phyloP scores from a whole-genome alignment of 2,113 vertebrate species.

The Lepus timidus region DNA sequence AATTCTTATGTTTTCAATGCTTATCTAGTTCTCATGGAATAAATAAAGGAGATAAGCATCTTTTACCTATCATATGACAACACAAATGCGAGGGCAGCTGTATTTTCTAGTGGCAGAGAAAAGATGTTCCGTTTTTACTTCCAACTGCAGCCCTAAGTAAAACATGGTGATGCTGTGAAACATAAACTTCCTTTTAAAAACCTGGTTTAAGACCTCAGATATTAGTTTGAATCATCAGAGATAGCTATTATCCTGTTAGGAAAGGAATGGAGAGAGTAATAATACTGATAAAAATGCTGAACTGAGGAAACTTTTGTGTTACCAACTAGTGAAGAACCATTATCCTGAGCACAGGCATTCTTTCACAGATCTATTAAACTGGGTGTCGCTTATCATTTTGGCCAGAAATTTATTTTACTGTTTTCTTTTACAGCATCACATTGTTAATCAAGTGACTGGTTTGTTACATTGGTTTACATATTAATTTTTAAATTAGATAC shows the following conservation, averaged over 20 bases:
- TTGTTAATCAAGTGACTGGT: background rate
- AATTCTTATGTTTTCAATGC: constrained; percentile 27
- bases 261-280: background rate
- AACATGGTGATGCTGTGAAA: constrained; percentile 47
- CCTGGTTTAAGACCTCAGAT: background rate
- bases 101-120: background rate
- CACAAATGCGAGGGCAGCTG: background rate
- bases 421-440: background rate
- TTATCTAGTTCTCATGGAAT: background rate
- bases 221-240: constrained; percentile 34
- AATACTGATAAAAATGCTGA: background rate
- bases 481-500: constrained; percentile 38
- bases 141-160: constrained; percentile 4
- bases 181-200: constrained; percentile 51
- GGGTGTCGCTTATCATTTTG: background rate
- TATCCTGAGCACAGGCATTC: background rate
- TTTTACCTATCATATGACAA: constrained; percentile 27
- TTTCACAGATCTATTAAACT: background rate
- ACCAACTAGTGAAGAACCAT: background rate
- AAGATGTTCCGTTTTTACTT: background rate
- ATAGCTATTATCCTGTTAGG: background rate
- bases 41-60: background rate
- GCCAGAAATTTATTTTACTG: background rate
- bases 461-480: constrained; percentile 32
- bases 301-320: background rate